A percentile compares a stretch with the other conserved stretches of the same genome.
Evolutionary conservation across 2,888 invertebrate species (phyloP).

Genomic region (Cheilosia vernalis): DNA sequence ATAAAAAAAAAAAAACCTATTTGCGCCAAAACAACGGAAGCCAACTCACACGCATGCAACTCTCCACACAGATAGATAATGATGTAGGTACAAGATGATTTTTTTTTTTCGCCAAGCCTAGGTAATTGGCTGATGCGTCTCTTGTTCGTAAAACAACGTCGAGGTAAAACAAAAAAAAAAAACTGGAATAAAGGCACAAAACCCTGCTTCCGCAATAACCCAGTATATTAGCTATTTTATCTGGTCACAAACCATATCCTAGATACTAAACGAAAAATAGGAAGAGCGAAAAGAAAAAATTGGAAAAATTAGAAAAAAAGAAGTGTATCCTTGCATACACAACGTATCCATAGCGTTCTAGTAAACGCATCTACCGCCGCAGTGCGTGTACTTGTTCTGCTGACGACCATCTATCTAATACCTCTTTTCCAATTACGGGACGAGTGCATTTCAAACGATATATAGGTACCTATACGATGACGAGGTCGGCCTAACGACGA

Average conservation of each 20-base stretch:
- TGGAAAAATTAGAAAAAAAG: not conserved
- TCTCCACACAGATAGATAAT: constrained; percentile 43
- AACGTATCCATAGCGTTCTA: not conserved
- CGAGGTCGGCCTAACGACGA: constrained; percentile 23
- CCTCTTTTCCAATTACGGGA: constrained; percentile 69
- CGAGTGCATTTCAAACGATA: constrained; percentile 53
- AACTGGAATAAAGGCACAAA: constrained; percentile 60
- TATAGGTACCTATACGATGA: constrained; percentile 29
- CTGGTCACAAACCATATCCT: constrained; percentile 51
- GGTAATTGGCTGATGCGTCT: constrained; percentile 69
- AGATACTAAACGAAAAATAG: constrained; percentile 52
- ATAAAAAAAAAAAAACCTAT: constrained; percentile 12
- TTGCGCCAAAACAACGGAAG: constrained; percentile 55
- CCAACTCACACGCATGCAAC: constrained; percentile 43
- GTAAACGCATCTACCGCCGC: constrained; percentile 46
- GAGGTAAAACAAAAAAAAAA: constrained; percentile 28
- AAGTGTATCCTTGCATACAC: constrained; percentile 40
- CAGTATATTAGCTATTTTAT: constrained; percentile 54
- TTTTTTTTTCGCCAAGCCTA: constrained; percentile 46
- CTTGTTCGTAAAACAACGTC: constrained; percentile 55
- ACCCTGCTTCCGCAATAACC: constrained; percentile 68
- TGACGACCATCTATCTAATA: constrained; percentile 58
- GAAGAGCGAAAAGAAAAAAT: constrained; percentile 45
- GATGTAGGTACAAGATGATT: constrained; percentile 48
- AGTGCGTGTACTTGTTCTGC: constrained; percentile 48